Conservation (phyloP, 1,140 invertebrate species). For the silkworm (Bombyx mori) region ASM3026992v2 NC_085133.1:8932501-8933000, state of each 20-base stretch:
- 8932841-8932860: slow-evolving; percentile 69
- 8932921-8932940: no score
- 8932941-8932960: no score
- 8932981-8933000: no score
- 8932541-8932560: slow-evolving; percentile 84
- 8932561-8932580: slow-evolving; percentile 72
- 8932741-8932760: slow-evolving; percentile 52
- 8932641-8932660: slow-evolving; percentile 77
- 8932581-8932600: slow-evolving; percentile 67
- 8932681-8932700: slow-evolving; percentile 82
- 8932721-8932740: slow-evolving; percentile 60
- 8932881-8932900: no score
- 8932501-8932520: slow-evolving; percentile 83
- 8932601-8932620: slow-evolving; percentile 84
- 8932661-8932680: slow-evolving; percentile 73
- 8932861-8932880: no score
- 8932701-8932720: slow-evolving; percentile 75
- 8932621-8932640: slow-evolving; percentile 77
- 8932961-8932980: no score
- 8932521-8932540: slow-evolving; percentile 82
- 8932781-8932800: slow-evolving; percentile 73
- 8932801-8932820: slow-evolving; percentile 69
- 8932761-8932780: slow-evolving; percentile 69
- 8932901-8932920: no score
- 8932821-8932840: slow-evolving; percentile 68